Evolutionary conservation across 37 sponge, comb jelly and placozoan genomes (phyloP).

Genomic region (Cladorhizidae sp.): DNA sequence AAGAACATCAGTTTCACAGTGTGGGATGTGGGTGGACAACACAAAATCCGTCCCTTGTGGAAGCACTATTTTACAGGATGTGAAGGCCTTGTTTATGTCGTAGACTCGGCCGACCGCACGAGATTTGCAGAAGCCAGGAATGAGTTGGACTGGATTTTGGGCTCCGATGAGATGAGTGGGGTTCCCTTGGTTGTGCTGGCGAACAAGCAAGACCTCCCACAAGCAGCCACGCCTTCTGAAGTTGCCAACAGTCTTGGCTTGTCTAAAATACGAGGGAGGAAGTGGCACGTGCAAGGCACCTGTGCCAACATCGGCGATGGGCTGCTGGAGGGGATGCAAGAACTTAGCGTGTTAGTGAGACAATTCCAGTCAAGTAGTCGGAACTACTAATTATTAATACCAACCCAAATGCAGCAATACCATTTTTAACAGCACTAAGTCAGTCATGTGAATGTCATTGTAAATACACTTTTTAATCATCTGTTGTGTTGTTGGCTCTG

Average conservation of each 20-base stretch:
- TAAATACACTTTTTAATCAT: too few species aligned
- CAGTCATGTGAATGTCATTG: too few species aligned
- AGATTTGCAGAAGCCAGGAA: conserved; percentile 56
- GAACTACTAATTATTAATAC: too few species aligned
- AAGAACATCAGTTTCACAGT: conserved; percentile 91
- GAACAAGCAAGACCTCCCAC: conserved; percentile 90
- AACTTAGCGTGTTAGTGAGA: conserved; percentile 70
- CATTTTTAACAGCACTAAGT: too few species aligned
- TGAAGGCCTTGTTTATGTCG: conserved; percentile 87
- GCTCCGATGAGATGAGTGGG: conserved; percentile 69
- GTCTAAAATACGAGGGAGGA: conserved; percentile 42
- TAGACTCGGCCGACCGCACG: conserved; percentile 72
- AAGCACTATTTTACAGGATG: conserved; percentile 86
- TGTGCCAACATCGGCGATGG: conserved; percentile 86
- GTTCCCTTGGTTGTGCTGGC: conserved; percentile 85
- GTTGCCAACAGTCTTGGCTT: conserved; percentile 70
- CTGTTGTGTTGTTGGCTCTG: too few species aligned
- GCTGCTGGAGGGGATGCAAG: conserved; percentile 68
- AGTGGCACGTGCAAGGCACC: conserved; percentile 87
- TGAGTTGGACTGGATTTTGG: conserved; percentile 76
- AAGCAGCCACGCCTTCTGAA: conserved; percentile 58
- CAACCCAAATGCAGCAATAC: too few species aligned
- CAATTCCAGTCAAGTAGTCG: conserved; percentile 43
- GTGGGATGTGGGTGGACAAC: conserved; percentile 98
- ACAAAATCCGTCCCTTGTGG: conserved; percentile 94